Base-by-base conservation (phyloP, 2,888 invertebrate species). In the Sepioteuthis lessoniana region DNA sequence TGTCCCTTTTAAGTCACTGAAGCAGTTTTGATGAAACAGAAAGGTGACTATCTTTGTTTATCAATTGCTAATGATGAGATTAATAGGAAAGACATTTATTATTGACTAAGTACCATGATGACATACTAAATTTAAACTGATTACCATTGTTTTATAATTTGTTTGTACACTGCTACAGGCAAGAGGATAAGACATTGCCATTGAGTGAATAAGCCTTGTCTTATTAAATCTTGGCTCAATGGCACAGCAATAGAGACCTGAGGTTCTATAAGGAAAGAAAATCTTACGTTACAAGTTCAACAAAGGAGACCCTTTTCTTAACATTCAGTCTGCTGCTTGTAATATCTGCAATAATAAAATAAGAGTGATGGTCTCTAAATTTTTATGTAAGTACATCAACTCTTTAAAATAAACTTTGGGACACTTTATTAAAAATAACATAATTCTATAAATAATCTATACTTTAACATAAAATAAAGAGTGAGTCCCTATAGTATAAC, bases 101-200 rank as follows among this genome's bases (percentile, higher is more conserved):
- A 76, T 76, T 16, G n/a, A 76, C n/a, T 76, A n/a, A n/a, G 76
- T n/a, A 21, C n/a, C 0, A 16, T 13, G 19, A 76, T 76, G 76
- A n/a, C n/a, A 35, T n/a, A 16, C 1, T 76, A n/a, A 16, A 76
- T 76, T 76, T 76, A n/a, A 76, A 76, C 76, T 76, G 35, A 76
- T 76, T 76, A 76, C 76, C n/a, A 35, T 76, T 76, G 76, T 76
- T 76, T 76, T 76, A 76, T 76, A 76, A n/a, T 76, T n/a, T 35
- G 76, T 76, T n/a, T 35, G n/a, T 76, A 76, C 13, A 16, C n/a
- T 76, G 35, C 76, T 47, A 47, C 47, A 47, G 47, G 47, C 47
- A 55, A 55, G 2, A 25, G 55, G 28, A 25, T 28, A 55, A 55
- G 55, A 76, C 76, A n/a, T 76, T 76, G 28, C 28, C 76, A n/a